Evolutionary conservation across 2,113 vertebrate species (phyloP).

Genomic region (Engraulis encrasicolus): DNA sequence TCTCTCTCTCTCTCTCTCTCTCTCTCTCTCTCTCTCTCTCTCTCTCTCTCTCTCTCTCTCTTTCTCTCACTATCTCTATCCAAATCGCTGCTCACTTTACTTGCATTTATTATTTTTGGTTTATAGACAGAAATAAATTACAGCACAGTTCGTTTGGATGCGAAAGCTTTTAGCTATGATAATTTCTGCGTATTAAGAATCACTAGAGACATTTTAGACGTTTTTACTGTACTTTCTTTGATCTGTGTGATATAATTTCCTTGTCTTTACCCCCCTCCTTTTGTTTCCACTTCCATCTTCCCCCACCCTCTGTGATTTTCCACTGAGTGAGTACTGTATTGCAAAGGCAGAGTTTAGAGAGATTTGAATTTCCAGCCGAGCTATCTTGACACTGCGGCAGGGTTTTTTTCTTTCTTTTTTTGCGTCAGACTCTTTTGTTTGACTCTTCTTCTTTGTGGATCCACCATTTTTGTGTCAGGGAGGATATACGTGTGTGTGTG

Average conservation of each 20-base stretch:
- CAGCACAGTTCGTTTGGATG: neutral
- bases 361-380: neutral
- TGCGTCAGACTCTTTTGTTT: neutral
- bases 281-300: neutral
- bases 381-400: neutral
- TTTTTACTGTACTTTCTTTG: neutral
- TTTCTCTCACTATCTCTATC: neutral
- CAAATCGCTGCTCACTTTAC: neutral
- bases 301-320: neutral
- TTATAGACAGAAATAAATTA: neutral
- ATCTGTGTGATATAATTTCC: neutral
- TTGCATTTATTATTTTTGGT: neutral
- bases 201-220: neutral
- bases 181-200: constrained; percentile 2
- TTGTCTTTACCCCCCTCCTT: neutral
- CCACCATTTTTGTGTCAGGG: neutral
- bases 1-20: too few species aligned
- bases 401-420: neutral
- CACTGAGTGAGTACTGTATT: neutral
- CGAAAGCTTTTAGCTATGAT: neutral
- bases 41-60: neutral
- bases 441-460: neutral
- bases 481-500: neutral
- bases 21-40: neutral
- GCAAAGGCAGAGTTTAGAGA: neutral